phyloP scores from a whole-genome alignment of 2,888 invertebrate genomes.

The Salticus scenicus region DNA sequence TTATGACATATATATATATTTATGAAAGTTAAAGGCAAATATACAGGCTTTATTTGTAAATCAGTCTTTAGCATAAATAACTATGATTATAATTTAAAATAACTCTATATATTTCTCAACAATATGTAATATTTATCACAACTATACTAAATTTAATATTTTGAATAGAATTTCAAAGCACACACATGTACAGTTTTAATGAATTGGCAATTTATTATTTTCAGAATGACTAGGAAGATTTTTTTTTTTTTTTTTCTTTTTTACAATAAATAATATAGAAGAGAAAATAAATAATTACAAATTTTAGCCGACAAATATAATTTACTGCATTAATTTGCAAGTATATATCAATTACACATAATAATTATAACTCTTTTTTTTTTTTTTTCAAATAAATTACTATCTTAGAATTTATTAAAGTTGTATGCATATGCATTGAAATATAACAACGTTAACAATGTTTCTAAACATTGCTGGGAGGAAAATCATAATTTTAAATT shows the following conservation, averaged over 20 bases:
- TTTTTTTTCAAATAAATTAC: too few relatives aligned
- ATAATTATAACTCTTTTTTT: too few relatives aligned
- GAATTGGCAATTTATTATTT: not conserved
- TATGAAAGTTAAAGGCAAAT: conserved; percentile 14
- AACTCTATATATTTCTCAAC: not conserved
- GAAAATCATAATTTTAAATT: too few relatives aligned
- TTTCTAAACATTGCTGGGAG: too few relatives aligned
- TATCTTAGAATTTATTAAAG: too few relatives aligned
- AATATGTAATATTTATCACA: not conserved
- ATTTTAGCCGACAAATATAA: too few relatives aligned
- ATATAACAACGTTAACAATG: too few relatives aligned
- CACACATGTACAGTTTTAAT: not conserved
- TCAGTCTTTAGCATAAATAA: conserved; percentile 7
- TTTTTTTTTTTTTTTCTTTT: too few relatives aligned
- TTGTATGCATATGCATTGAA: too few relatives aligned
- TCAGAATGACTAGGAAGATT: not conserved
- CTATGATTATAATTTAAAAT: conserved; percentile 1
- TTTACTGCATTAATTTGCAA: too few relatives aligned
- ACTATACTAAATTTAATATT: not conserved
- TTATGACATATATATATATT: not conserved
- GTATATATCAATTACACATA: too few relatives aligned
- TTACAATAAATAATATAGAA: not conserved
- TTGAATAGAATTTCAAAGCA: not conserved
- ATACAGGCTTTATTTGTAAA: conserved; percentile 4
- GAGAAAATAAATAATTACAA: too few relatives aligned